Percentiles rank a stretch among this genome's conserved stretches.
These are phyloP conservation scores for Plusia festucae DNA, from an alignment of 2,888 invertebrate genomes.

Conservation along the genomic window DNA sequence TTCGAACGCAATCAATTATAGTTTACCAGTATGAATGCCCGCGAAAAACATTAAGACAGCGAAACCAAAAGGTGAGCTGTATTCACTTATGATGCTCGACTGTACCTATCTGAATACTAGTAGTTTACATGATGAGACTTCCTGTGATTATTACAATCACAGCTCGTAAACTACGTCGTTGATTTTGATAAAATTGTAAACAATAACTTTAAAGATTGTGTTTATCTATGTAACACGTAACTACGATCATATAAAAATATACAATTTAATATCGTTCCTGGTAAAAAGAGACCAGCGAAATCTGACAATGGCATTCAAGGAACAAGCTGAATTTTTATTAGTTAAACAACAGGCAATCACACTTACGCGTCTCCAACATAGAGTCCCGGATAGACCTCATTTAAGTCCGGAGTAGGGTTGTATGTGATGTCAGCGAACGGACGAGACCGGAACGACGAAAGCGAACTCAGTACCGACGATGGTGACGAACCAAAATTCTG, in stretches of 20 bases:
- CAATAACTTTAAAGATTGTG: background rate
- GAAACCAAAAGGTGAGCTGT: too few species aligned
- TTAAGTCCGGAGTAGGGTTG: conserved; percentile 90
- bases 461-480: conserved; percentile 79
- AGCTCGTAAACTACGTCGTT: background rate
- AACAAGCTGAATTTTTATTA: conserved; percentile 15
- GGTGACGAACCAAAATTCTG: conserved; percentile 82
- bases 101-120: background rate
- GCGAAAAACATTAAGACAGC: too few species aligned
- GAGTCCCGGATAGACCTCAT: conserved; percentile 93
- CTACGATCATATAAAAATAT: background rate
- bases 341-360: background rate
- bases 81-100: too few species aligned
- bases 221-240: background rate
- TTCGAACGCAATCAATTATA: too few species aligned
- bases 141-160: background rate
- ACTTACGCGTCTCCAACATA: conserved; percentile 94
- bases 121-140: background rate
- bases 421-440: conserved; percentile 78
- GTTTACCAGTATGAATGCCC: too few species aligned
- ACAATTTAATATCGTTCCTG: too few species aligned
- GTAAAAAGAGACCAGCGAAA: background rate
- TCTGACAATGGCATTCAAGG: background rate
- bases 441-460: conserved; percentile 78
- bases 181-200: background rate